phyloP scores from a whole-genome alignment of 1,140 invertebrate genomes.

The Sycobia sp. region DNA sequence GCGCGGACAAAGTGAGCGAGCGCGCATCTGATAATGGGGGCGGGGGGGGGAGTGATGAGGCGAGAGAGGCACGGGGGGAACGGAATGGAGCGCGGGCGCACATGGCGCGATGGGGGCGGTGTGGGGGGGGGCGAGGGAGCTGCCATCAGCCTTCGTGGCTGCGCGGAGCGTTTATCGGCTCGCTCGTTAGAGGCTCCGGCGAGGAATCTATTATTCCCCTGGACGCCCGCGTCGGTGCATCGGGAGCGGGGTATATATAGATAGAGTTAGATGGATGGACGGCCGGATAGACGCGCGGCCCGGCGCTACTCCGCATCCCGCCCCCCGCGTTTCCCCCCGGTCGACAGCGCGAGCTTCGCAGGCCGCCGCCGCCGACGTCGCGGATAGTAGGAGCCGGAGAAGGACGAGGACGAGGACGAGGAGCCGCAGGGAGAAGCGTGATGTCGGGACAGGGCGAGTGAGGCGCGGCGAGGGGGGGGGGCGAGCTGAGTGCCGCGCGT shows the following conservation, averaged over 20 bases:
- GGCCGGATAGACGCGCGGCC: slow-evolving; percentile 19
- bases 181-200: slow-evolving; percentile 32
- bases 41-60: not conserved
- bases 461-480: slow-evolving; percentile 2
- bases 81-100: too few species aligned
- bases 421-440: not conserved
- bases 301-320: too few species aligned
- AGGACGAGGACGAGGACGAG: slow-evolving; percentile 34
- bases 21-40: not conserved
- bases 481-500: slow-evolving; percentile 3
- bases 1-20: not conserved
- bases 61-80: not conserved
- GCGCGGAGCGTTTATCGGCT: not conserved
- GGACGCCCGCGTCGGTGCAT: slow-evolving; percentile 45
- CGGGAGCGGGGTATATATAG: slow-evolving; percentile 43
- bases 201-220: slow-evolving; percentile 41
- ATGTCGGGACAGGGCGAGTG: slow-evolving; percentile 17
- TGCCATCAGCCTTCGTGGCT: not conserved
- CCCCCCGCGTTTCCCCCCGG: not conserved
- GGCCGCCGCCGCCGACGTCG: not conserved
- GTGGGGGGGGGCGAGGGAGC: too few species aligned
- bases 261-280: slow-evolving; percentile 49
- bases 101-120: too few species aligned
- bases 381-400: not conserved
- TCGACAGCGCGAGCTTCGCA: slow-evolving; percentile 1